Evolutionary conservation across 1,140 invertebrate genomes (phyloP), one percentile per base, ranked within the genome.

Genomic region (Chrysomallon squamiferum): DNA sequence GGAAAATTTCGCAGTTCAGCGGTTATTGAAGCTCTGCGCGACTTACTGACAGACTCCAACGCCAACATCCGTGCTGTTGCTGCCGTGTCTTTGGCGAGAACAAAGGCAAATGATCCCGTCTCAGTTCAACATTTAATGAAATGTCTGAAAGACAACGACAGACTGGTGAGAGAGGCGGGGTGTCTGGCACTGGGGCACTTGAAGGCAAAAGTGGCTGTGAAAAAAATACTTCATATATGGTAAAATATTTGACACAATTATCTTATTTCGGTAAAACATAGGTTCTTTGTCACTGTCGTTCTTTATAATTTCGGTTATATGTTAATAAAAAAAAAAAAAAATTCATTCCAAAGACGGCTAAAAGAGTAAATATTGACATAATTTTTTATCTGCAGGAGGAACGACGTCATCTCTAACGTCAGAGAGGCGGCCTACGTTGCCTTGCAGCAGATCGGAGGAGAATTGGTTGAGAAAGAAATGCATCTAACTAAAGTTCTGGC

Each of bases 321-420:
- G n/a, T n/a, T n/a, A n/a, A n/a, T n/a, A n/a, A n/a, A n/a, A n/a
- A n/a, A n/a, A n/a, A n/a, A n/a, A n/a, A n/a, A n/a, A n/a, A n/a
- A n/a, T n/a, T n/a, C n/a, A n/a, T n/a, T n/a, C n/a, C n/a, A n/a
- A n/a, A n/a, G n/a, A n/a, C n/a, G n/a, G n/a, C n/a, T n/a, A n/a
- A n/a, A n/a, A n/a, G n/a, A n/a, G n/a, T n/a, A n/a, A n/a, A n/a
- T n/a, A n/a, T n/a, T n/a, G n/a, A n/a, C n/a, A n/a, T n/a, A n/a
- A n/a, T n/a, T n/a, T n/a, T n/a, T n/a, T n/a, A n/a, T n/a, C 71
- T 72, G n/a, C 65, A 81, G 79, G 79, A 38, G 79, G 32, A 81
- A 81, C 74, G 79, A 81, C 71, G 73, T 77, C 27, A 79, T 81
- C 15, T 77, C 76, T 2, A 66, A 73, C 45, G 79, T 81, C 9